phyloP scores from a whole-genome alignment of 2,888 invertebrate genomes.

The Metopia argyrocephala region DNA sequence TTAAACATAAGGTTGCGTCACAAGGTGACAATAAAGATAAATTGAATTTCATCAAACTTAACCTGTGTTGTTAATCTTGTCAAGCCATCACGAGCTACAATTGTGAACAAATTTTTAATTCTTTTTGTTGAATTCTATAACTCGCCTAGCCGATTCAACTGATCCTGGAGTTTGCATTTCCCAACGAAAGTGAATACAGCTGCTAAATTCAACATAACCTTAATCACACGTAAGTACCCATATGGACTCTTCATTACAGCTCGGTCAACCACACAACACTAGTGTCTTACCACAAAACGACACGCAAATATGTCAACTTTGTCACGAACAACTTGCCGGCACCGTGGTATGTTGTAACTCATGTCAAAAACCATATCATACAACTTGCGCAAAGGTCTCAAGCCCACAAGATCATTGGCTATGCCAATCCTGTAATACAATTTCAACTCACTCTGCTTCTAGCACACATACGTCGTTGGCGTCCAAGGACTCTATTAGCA shows the following conservation, averaged over 20 bases:
- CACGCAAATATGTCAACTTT: constrained; percentile 4
- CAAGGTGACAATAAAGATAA: too few species aligned
- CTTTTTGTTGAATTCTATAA: constrained; percentile 3
- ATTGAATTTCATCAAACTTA: too few species aligned
- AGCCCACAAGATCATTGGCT: neutral
- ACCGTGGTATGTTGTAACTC: neutral
- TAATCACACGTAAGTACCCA: constrained; percentile 35
- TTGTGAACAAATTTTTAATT: too few species aligned
- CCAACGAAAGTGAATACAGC: neutral
- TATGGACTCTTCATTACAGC: constrained; percentile 23
- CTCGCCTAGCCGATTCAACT: neutral
- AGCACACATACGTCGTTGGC: constrained; percentile 8
- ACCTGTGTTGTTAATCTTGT: too few species aligned
- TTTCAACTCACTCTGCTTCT: constrained; percentile 3
- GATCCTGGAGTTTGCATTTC: neutral
- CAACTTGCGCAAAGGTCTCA: constrained; percentile 1
- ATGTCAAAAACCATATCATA: constrained; percentile 7
- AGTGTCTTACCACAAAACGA: neutral
- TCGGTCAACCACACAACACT: constrained; percentile 41
- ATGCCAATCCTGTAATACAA: neutral
- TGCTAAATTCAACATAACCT: constrained; percentile 34
- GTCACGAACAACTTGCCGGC: neutral
- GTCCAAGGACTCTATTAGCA: too few species aligned
- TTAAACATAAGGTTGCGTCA: too few species aligned
- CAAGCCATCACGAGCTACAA: too few species aligned